Evolutionary conservation across 2,113 vertebrate species (phyloP), one percentile per base, ranked within the genome.

Genomic region (Sander lucioperca): DNA sequence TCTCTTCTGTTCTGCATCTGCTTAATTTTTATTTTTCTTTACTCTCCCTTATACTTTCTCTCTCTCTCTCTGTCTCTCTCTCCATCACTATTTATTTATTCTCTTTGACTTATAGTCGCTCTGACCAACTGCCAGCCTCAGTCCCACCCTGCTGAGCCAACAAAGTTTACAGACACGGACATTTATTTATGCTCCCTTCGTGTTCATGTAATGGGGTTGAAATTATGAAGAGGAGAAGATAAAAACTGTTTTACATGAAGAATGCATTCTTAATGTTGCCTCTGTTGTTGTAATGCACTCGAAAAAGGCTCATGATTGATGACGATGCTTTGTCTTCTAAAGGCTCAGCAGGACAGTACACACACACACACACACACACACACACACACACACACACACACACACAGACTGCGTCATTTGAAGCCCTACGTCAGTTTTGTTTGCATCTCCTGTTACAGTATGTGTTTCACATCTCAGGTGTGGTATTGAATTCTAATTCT

Each of bases 271-370:
- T 85, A 81, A 85, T 89, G 45, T 54, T 54, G 58, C 51, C 16
- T 9, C 65, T 77, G 71, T 72, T 86, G 68, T 69, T 86, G 69
- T 72, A 76, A 82, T 73, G 76, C 53, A 71, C 30, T 82, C 43
- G 58, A 84, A 83, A 30, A 15, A 81, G 82, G 51, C 67, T 77
- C 18, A 19, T 88, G 84, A 92, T 43, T 59, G 74, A 92, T 90
- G 85, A 83, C 2, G 63, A 43, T 48, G 70, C 74, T 88, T 87
- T 83, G 79, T 86, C 78, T 78, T 51, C 54, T 23, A 5, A 43
- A 43, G 54, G 62, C 65, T 69, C 51, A 58, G 75, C 57, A 57
- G 39, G 27, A 50, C 15, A 18, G 21, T 15, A 59, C 18, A 14
- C 6, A 19, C 36, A 58, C 53, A 27, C 10, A 30, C 63, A 74